Evolutionary conservation across 2,113 vertebrate species (phyloP), one percentile per base, ranked within the genome.

Genomic region (Numida meleagris): DNA sequence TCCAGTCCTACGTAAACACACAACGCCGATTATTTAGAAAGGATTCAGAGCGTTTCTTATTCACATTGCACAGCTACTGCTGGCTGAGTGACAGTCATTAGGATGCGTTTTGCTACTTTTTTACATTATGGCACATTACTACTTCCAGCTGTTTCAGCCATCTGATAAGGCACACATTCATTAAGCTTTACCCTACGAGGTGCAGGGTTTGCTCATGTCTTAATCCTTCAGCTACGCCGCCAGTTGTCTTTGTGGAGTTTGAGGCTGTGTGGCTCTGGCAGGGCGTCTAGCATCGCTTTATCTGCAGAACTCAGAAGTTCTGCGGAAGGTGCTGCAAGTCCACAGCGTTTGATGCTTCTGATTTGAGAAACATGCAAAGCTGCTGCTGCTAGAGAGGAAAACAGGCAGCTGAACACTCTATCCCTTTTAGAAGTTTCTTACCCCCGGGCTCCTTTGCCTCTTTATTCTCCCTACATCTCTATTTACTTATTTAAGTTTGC

Each of bases 71-170:
- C 57, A 86, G 51, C 81, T 38, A 53, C 66, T 83, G 67, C 84
- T 93, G 83, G 34, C 33, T 75, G 81, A 87, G 38, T 55, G 92
- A 43, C 92, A 91, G 55, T 65, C 68, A 43, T 59, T 94, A 14
- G 33, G 61, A 72, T 21, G 24, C 18, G 23, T 76, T 92, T 90
- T 50, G 62, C 70, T 66, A 1, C 43, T 81, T 89, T 74, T 86
- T 76, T 86, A 45, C 53, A 31, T 68, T 78, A 61, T 21, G 19
- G 71, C 53, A 51, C 62, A 34, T 72, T 66, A 86, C 80, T 82
- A 38, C 59, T 94, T 74, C 67, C 70, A 89, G 78, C 84, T 76
- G 59, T 66, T 75, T 82, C 86, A 89, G 1, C 58, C 73, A 24
- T 11, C 66, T 46, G 27, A 58, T 79, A 81, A 72, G 6, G 16